phyloP scores from a whole-genome alignment of 2,888 invertebrate genomes.

The Pyralis farinalis region DNA sequence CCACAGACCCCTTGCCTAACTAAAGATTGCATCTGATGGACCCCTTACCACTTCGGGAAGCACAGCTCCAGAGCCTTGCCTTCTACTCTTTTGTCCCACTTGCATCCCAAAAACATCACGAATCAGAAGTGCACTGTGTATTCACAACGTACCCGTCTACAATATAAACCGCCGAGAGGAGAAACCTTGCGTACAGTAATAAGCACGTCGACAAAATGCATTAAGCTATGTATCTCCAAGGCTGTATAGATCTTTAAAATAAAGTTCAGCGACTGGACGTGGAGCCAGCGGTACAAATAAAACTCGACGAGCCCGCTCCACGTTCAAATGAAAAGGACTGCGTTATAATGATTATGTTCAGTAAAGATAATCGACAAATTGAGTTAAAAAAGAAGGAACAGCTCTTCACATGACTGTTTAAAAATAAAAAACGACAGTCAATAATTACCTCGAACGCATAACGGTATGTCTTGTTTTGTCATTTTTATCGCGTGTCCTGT shows the following conservation, averaged over 20 bases:
- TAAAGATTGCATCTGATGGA: too few relatives aligned
- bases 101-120: too few relatives aligned
- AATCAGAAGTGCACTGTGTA: too few relatives aligned
- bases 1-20: too few relatives aligned
- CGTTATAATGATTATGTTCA: constrained; percentile 16
- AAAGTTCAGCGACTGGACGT: constrained; percentile 25
- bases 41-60: too few relatives aligned
- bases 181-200: background rate
- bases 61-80: too few relatives aligned
- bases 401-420: constrained; percentile 1
- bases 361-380: constrained; percentile 14
- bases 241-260: constrained; percentile 23
- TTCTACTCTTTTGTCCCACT: too few relatives aligned
- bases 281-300: constrained; percentile 30
- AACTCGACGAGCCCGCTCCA: constrained; percentile 25
- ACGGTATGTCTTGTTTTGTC: constrained; percentile 1
- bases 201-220: constrained; percentile 18
- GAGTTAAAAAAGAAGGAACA: constrained; percentile 9
- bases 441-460: constrained; percentile 1
- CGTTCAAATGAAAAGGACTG: constrained; percentile 25
- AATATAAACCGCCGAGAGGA: too few relatives aligned
- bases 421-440: background rate
- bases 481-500: background rate
- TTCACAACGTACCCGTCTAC: too few relatives aligned
- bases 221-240: constrained; percentile 19